phyloP scores from a whole-genome alignment of 2,797 vertebrate genomes.

The Hybognathus amarus region DNA sequence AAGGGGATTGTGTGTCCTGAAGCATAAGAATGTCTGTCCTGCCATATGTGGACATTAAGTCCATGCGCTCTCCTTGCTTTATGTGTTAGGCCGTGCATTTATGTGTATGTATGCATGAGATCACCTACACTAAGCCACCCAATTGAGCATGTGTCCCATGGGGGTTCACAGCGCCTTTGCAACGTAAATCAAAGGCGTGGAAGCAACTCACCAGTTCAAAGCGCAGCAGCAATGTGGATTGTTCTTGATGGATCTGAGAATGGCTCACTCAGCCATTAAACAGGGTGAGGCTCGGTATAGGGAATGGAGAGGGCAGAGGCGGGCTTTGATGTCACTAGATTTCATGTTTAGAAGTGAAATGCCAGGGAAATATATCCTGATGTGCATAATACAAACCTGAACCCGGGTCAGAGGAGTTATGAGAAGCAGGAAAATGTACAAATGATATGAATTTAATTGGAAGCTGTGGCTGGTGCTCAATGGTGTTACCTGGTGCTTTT shows the following conservation, averaged over 20 bases:
- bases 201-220: conserved; percentile 62
- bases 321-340: conserved; percentile 71
- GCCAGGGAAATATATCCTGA: conserved; percentile 56
- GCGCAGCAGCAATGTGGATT: conserved; percentile 60
- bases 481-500: not conserved
- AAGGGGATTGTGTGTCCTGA: conserved; percentile 78
- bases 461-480: not conserved
- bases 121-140: conserved; percentile 37
- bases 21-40: conserved; percentile 69
- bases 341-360: conserved; percentile 53
- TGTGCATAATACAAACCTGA: conserved; percentile 34
- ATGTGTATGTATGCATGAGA: conserved; percentile 35
- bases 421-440: conserved; percentile 60
- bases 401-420: conserved; percentile 48
- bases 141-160: conserved; percentile 37
- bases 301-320: conserved; percentile 47
- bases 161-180: conserved; percentile 35
- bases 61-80: conserved; percentile 6
- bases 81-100: conserved; percentile 14
- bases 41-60: conserved; percentile 67
- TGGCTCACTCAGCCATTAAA: conserved; percentile 60
- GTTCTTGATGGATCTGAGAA: conserved; percentile 59
- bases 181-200: conserved; percentile 57
- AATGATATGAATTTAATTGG: conserved; percentile 1
- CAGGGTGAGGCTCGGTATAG: conserved; percentile 43